phyloP scores from a whole-genome alignment of 2,797 vertebrate species.

The Crossoptilon crossoptilon region DNA sequence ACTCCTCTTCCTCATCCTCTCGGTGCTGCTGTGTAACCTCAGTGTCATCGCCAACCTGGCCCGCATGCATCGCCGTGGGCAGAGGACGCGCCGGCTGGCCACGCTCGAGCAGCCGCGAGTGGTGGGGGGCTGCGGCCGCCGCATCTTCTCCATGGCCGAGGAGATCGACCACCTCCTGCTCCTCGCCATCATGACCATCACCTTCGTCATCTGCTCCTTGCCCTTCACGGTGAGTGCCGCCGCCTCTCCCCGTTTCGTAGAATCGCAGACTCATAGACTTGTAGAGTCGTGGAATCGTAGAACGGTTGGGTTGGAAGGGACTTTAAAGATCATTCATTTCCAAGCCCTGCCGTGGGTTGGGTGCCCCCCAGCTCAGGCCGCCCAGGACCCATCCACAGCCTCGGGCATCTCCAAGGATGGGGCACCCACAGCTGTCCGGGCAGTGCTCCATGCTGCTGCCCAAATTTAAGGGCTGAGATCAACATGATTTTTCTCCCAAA shows the following conservation, averaged over 20 bases:
- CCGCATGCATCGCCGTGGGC: constrained; percentile 85
- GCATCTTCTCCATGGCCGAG: constrained; percentile 79
- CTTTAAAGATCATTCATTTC: too few relatives aligned
- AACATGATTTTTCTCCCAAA: background rate
- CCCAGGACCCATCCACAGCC: too few relatives aligned
- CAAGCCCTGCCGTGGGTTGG: too few relatives aligned
- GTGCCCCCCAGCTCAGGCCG: too few relatives aligned
- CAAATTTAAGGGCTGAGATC: background rate
- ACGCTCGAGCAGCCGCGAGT: background rate
- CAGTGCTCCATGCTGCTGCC: fast-evolving
- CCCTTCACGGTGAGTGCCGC: constrained; percentile 90
- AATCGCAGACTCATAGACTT: too few relatives aligned
- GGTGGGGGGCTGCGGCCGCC: fast-evolving
- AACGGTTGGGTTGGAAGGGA: too few relatives aligned
- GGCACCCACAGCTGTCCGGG: too few relatives aligned
- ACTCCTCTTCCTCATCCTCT: constrained; percentile 85
- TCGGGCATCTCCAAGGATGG: too few relatives aligned
- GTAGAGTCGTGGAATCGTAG: too few relatives aligned
- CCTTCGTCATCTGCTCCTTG: constrained; percentile 92
- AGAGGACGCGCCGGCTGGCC: constrained; percentile 60
- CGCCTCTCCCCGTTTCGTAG: too few relatives aligned
- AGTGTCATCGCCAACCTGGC: constrained; percentile 86
- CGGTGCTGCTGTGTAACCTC: constrained; percentile 87
- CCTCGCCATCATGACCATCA: constrained; percentile 92
- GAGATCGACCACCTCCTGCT: constrained; percentile 92